Percentiles rank a stretch among this genome's conserved stretches.
Conservation (phyloP, 1,140 invertebrate genomes). For the honey bee (Apis mellifera) region Amel_HAv3.1 CM009933.2:12534501-12535000, state of each 20-base stretch:
- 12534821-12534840: conserved; percentile 15
- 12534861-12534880: conserved; percentile 5
- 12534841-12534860: not conserved
- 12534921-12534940: conserved; percentile 51
- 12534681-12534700: not conserved
- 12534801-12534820: not conserved
- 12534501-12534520: not conserved
- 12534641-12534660: too few relatives aligned
- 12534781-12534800: not conserved
- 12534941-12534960: conserved; percentile 8
- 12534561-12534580: not conserved
- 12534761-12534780: not conserved
- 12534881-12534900: conserved; percentile 23
- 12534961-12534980: conserved; percentile 54
- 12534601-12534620: too few relatives aligned
- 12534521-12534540: not conserved
- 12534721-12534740: not conserved
- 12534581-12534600: not conserved
- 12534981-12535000: conserved; percentile 49
- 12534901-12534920: conserved; percentile 23
- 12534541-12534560: not conserved
- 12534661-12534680: not conserved
- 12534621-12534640: too few relatives aligned
- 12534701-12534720: not conserved
- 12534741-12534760: not conserved